Base-by-base conservation (phyloP, 1,140 invertebrate species). In the Battus philenor region DNA sequence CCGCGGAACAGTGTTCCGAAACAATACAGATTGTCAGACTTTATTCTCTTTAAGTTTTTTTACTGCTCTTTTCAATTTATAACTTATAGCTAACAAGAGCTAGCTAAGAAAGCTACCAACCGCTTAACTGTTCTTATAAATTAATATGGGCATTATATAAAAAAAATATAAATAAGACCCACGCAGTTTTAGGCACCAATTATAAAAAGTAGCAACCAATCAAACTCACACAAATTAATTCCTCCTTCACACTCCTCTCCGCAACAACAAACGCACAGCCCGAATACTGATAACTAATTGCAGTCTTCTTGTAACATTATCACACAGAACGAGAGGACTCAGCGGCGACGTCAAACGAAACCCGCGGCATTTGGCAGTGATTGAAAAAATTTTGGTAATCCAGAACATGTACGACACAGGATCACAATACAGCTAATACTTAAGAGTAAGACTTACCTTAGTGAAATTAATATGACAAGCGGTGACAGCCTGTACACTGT, bases 351-450 rank as follows among this genome's bases (percentile, higher is more conserved):
- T 56, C 63, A 54, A 58, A 62, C 44, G 59, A 52, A 43, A 54
- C 50, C 36, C 54, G 50, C 68, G 61, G 39, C 24, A 45, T 30
- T 78, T 78, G 75, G 75, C 80, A 79, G 65, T 76, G 54, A 67
- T 50, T 52, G 43, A 68, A 61, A 54, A n/a, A 58, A 62, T 61
- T 54, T 68, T 36, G 50, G 67, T 65, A 70, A 62, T 68, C 50
- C 64, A 73, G 60, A 63, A 59, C 51, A 68, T 54, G 66, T 67
- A 82, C 47, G 69, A 79, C 65, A 78, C 68, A 78, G 70, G 59
- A 79, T 82, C 75, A 82, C 78, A 82, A 74, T 82, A 82, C 72
- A 73, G 66, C 73, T 80, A 80, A 78, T 83, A 80, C 79, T 83
- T 79, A 83, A 33, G 52, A 73, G 69, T 80, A 69, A 65, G 75